These are phyloP conservation scores for Oriolus oriolus DNA, from an alignment of 2,113 vertebrate genomes.

Conservation along the genomic window DNA sequence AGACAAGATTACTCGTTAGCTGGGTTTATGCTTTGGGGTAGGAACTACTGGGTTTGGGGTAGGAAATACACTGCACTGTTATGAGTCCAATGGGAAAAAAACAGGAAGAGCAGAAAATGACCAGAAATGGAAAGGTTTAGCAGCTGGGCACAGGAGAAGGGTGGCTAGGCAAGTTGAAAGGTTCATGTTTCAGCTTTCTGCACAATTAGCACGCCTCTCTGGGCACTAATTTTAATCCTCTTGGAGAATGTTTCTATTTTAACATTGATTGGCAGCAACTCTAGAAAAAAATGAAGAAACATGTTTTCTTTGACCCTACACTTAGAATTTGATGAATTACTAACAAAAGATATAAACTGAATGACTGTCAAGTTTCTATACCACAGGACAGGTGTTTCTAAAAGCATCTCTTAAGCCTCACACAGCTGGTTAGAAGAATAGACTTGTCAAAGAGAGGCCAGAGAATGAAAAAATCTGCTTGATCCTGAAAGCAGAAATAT, in stretches of 20 bases:
- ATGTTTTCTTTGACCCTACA: not conserved
- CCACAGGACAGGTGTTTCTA: not conserved
- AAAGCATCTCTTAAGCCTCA: constrained; percentile 27
- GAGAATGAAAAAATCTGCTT: not conserved
- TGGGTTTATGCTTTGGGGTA: not conserved
- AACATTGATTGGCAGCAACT: not conserved
- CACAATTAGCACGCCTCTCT: not conserved
- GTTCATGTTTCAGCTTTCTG: not conserved
- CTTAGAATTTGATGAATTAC: not conserved
- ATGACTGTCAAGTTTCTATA: not conserved
- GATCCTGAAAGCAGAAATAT: not conserved
- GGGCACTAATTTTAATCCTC: not conserved
- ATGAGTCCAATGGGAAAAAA: not conserved
- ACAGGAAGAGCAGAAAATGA: not conserved
- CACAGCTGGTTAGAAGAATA: not conserved
- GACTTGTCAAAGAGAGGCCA: not conserved
- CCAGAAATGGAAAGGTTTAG: not conserved
- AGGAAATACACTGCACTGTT: not conserved
- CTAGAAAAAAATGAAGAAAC: not conserved
- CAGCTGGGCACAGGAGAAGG: not conserved
- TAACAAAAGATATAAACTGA: not conserved
- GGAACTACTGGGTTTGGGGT: not conserved
- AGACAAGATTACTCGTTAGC: not conserved
- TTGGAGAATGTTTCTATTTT: not conserved
- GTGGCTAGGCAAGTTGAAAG: not conserved